Evolutionary conservation across 2,888 invertebrate species (phyloP), one percentile per base, ranked within the genome.

Genomic region (Drosophila barbarae): DNA sequence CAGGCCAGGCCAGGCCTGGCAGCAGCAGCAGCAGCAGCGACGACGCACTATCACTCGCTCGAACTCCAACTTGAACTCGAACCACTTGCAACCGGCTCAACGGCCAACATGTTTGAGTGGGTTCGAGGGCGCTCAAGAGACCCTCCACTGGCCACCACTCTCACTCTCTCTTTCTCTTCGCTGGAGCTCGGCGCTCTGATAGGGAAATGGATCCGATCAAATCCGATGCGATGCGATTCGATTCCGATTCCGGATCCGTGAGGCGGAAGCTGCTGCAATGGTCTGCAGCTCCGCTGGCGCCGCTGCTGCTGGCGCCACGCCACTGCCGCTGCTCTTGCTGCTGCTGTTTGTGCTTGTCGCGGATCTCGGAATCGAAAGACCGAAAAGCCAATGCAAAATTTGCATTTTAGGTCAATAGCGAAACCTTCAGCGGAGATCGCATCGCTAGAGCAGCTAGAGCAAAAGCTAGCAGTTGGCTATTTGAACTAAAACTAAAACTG

Each of bases 381-480:
- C 44, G 36, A 42, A 35, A 59, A 42, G 18, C 15, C 50, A 35
- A 41, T 54, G 49, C 12, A 23, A 67, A 66, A 82, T 87, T 87
- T 86, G 78, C 86, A 87, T 87, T 87, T 87, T 65, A 72, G 86
- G 86, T 83, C 83, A 68, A 52, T 64, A 63, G 53, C 53, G 47
- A 68, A 46, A 51, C 69, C 59, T 51, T 68, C 47, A 41, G 38
- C 42, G 35, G 30, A 46, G 39, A 41, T 54, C 47, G 30, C 32
- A 46, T 46, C 35, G 54, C 18, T 18, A 18, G 18, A 18, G 18
- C 55, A 28, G 28, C 21, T 36, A 36, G n/a, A n/a, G 26, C 18
- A 1, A 1, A 7, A 7, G 46, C 30, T 5, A 21, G 13, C 18
- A 13, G 46, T 32, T 32, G 46, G 42, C 15, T 15, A 10, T 28